Base-by-base conservation (phyloP, 2,113 vertebrate species). In the Cyprinodon variegatus region DNA sequence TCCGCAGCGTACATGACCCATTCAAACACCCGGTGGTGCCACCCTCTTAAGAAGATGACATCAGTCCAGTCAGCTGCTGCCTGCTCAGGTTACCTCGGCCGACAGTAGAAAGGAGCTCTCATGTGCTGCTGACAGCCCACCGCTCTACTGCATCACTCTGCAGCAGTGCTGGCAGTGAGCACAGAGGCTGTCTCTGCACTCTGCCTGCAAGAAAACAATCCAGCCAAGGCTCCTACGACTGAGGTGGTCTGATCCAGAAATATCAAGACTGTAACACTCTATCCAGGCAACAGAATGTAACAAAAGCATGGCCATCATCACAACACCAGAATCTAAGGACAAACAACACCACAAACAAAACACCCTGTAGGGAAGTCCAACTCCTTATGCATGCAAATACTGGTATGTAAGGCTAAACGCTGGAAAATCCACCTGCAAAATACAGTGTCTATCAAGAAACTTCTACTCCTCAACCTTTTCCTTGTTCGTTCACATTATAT, bases 141-240 rank as follows among this genome's bases (percentile, higher is more conserved):
- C 64, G 82, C 77, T 87, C 77, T 82, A 90, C 92, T 93, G 92
- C 93, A 94, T 93, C 91, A 91, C 86, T 83, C 89, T 94, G 91
- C 90, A 89, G 85, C 91, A 90, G 86, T 70, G 61, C 83, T 74
- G 65, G 40, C 72, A 78, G 71, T 72, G 76, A 75, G 85, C 83
- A 80, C 77, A 53, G 77, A 68, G 71, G 71, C 81, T 46, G 74
- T 22, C 39, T 81, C 83, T 82, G 86, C 88, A 83, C 70, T 74
- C 82, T 3, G 50, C 81, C 85, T 76, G 80, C 81, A 85, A 73
- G 68, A 79, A 88, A 90, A 90, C 79, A 89, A 80, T 59, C 64
- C 83, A 82, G 78, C 83, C 89, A 70, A 83, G 68, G 50, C 82
- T 74, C 78, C 74, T 66, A 36, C 84, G 76, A 72, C 88, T 78